phyloP scores from a whole-genome alignment of 2,113 vertebrate genomes.

The Embiotoca jacksoni region DNA sequence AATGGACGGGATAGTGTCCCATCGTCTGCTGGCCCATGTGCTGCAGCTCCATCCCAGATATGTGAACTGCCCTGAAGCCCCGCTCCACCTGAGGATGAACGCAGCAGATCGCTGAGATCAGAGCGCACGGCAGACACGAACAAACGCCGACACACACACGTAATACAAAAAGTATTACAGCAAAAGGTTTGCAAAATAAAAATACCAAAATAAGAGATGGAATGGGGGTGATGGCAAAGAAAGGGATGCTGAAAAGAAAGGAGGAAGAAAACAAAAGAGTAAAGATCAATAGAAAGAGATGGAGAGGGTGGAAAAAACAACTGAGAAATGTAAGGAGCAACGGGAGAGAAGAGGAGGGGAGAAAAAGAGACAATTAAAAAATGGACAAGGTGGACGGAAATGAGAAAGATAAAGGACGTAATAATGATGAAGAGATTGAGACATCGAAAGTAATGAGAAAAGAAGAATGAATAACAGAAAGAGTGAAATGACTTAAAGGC shows the following conservation, averaged over 20 bases:
- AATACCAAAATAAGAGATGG: too few species aligned
- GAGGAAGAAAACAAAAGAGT: too few species aligned
- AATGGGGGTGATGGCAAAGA: too few species aligned
- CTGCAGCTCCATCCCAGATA: constrained; percentile 92
- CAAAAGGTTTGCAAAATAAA: too few species aligned
- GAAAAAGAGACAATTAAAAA: neutral
- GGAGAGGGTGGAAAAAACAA: too few species aligned
- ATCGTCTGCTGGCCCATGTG: constrained; percentile 97
- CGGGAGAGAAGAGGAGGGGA: neutral
- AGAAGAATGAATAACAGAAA: neutral
- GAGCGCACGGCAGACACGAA: too few species aligned
- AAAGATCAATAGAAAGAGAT: too few species aligned
- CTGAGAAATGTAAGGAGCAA: neutral
- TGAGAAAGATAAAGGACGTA: neutral
- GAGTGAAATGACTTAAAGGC: neutral
- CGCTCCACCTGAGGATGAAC: constrained; percentile 86
- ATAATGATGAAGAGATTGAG: neutral
- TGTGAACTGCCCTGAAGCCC: constrained; percentile 89
- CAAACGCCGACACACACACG: too few species aligned
- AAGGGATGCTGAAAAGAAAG: too few species aligned
- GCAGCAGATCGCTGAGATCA: neutral
- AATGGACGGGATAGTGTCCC: constrained; percentile 97
- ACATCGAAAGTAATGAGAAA: neutral
- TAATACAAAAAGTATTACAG: too few species aligned
- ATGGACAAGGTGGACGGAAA: neutral